A percentile compares a stretch with the other conserved stretches of the same genome.
Conservation (phyloP, 1,140 invertebrate species). For the Cydia fagiglandana region DNA sequence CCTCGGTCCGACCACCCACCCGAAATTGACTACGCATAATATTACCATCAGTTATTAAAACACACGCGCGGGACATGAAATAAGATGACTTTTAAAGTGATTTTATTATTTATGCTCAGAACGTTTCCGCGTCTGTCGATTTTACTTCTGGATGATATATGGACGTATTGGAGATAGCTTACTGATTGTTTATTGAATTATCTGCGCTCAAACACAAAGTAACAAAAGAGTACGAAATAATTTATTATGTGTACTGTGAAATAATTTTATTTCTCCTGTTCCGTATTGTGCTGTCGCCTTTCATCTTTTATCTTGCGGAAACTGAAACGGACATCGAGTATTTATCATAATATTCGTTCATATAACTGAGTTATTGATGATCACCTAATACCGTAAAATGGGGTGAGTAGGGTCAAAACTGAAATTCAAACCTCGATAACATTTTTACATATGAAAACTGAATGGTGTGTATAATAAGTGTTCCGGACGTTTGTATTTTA, state of each 20-base stretch:
- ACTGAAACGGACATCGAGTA: not conserved
- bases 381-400: not conserved
- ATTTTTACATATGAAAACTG: too few relatives aligned
- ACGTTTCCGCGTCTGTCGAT: slow-evolving; percentile 30
- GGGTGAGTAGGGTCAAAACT: too few relatives aligned
- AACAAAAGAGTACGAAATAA: slow-evolving; percentile 8
- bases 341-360: not conserved
- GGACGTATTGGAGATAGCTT: slow-evolving; percentile 20
- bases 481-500: too few relatives aligned
- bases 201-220: not conserved
- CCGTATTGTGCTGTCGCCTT: slow-evolving; percentile 2
- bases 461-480: too few relatives aligned
- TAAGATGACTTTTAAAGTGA: slow-evolving; percentile 36
- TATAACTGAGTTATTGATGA: not conserved
- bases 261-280: not conserved
- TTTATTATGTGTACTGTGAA: not conserved
- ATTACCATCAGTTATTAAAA: slow-evolving; percentile 56
- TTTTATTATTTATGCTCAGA: slow-evolving; percentile 35
- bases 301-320: not conserved
- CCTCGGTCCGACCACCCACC: slow-evolving; percentile 45
- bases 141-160: slow-evolving; percentile 14
- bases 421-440: too few relatives aligned
- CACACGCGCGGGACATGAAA: slow-evolving; percentile 38
- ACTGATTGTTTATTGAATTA: slow-evolving; percentile 14
- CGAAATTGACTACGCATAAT: slow-evolving; percentile 50